Conservation (phyloP, 2,797 vertebrate genomes). For the Meriones psammophilus region DNA sequence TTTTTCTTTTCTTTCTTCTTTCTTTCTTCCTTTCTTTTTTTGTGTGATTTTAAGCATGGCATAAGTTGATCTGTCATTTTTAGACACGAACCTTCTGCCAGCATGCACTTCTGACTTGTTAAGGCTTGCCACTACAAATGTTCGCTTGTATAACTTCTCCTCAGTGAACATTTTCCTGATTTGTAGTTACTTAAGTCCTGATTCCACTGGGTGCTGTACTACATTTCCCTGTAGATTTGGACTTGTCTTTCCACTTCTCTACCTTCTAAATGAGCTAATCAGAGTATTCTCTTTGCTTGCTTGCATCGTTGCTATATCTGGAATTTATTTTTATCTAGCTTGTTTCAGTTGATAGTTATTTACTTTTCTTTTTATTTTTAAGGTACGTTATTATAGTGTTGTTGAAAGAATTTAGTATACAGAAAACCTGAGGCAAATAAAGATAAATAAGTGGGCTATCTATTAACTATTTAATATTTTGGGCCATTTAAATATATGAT, state of each 20-base stretch:
- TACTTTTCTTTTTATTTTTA: background rate
- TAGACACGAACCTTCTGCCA: background rate
- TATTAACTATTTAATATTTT: conserved; percentile 59
- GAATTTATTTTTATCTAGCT: conserved; percentile 1
- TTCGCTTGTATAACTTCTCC: conserved; percentile 65
- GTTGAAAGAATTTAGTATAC: background rate
- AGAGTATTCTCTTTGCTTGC: conserved; percentile 37
- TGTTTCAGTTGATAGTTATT: conserved; percentile 8
- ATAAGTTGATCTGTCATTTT: conserved; percentile 17
- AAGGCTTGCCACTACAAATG: conserved; percentile 61
- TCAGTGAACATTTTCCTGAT: conserved; percentile 54
- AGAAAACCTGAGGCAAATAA: background rate
- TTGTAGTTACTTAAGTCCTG: conserved; percentile 69
- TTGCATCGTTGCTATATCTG: conserved; percentile 53
- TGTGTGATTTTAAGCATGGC: background rate
- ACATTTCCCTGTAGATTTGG: conserved; percentile 62
- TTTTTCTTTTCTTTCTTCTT: background rate
- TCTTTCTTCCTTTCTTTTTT: background rate
- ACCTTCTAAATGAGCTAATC: conserved; percentile 61
- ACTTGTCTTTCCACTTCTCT: conserved; percentile 45
- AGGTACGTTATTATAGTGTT: background rate
- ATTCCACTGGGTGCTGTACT: conserved; percentile 39
- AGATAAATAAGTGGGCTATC: background rate
- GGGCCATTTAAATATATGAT: background rate
- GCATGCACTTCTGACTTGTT: background rate